Base-by-base conservation (phyloP, 2,888 invertebrate species). In the Tineola bisselliella region DNA sequence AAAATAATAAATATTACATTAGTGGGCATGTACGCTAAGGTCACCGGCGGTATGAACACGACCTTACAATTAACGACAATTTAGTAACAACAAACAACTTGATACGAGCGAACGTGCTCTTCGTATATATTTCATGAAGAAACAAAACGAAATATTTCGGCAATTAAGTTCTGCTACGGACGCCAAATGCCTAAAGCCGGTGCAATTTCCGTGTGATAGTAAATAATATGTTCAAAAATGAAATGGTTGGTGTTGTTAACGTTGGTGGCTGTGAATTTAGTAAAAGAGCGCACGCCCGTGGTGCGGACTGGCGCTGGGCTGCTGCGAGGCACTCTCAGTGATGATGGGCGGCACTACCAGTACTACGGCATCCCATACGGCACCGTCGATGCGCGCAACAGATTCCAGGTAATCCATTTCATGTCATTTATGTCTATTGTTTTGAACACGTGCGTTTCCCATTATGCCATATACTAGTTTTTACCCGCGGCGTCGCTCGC, bases 291-390 rank as follows among this genome's bases (percentile, higher is more conserved):
- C 25, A 73, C 83, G 38, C 82, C 81, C 0, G 70, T 78, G 63
- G 75, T 86, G 65, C 69, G 67, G 65, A 73, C 71, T 54, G 65
- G 66, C 63, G 65, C 71, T 58, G 86, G 86, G 0, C 70, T 77
- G 18, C 69, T 84, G 61, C 71, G 82, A 43, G 86, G 86, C 44
- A 68, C 75, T 15, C 63, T 82, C 65, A 76, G 77, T 63, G 73
- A 76, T 33, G 72, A 77, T 63, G 83, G 83, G 6, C 69, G 65
- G 61, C 75, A 79, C 65, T 73, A 75, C 71, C 75, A 79, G 65
- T 87, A 81, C 72, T 72, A 80, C 59, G 86, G 86, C 0, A 77
- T 87, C 56, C 86, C 86, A 0, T 87, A 87, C 62, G 86, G 73
- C 0, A 74, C 72, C 0, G 84, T 86, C 18, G 69, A 75, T 44